phyloP scores from a whole-genome alignment of 2,888 invertebrate genomes.

The Neoascia interrupta region DNA sequence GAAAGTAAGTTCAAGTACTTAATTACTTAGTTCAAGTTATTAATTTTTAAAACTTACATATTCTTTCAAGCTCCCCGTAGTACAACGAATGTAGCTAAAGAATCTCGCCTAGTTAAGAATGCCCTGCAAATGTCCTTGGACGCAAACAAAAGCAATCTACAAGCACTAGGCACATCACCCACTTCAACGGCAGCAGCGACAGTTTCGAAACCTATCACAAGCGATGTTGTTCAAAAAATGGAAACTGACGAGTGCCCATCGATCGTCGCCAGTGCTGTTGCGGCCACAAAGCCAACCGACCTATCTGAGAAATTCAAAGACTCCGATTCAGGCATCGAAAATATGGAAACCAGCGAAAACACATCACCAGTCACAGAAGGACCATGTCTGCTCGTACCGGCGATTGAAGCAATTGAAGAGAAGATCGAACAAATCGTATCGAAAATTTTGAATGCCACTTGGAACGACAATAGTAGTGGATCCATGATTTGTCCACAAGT shows the following conservation, averaged over 20 bases:
- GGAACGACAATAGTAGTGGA: conserved; percentile 83
- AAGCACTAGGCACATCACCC: conserved; percentile 35
- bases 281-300: conserved; percentile 80
- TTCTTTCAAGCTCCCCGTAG: conserved; percentile 69
- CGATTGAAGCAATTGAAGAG: conserved; percentile 77
- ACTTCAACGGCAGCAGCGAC: conserved; percentile 30
- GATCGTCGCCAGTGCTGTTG: conserved; percentile 71
- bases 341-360: conserved; percentile 83
- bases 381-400: conserved; percentile 45
- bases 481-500: conserved; percentile 82
- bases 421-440: conserved; percentile 82
- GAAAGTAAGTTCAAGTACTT: conserved; percentile 68
- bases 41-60: background rate
- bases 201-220: conserved; percentile 43
- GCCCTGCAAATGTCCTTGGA: conserved; percentile 54
- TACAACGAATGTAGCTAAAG: conserved; percentile 74
- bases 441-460: conserved; percentile 86
- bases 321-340: conserved; percentile 87
- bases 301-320: conserved; percentile 81
- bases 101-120: conserved; percentile 76
- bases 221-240: conserved; percentile 71
- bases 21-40: background rate
- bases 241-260: conserved; percentile 77
- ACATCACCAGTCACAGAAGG: conserved; percentile 53
- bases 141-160: conserved; percentile 3